A percentile compares a stretch with the other conserved stretches of the same genome.
phyloP scores from a whole-genome alignment of 2,113 vertebrate species.

The Hippopotamus amphibius region DNA sequence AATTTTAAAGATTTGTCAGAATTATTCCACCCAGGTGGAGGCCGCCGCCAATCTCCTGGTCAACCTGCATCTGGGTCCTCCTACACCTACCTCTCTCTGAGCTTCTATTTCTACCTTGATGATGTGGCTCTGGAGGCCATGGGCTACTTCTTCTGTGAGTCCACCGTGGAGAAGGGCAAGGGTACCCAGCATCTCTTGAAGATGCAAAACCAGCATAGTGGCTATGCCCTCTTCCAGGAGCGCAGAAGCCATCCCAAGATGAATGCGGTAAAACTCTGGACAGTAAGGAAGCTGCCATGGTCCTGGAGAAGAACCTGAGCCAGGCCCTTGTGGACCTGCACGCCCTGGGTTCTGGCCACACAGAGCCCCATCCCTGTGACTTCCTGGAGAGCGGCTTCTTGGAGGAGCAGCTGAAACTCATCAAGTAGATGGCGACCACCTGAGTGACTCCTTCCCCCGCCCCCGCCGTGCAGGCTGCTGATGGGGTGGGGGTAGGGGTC shows the following conservation, averaged over 20 bases:
- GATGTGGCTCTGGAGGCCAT: neutral
- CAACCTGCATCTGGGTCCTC: neutral
- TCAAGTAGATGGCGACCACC: neutral
- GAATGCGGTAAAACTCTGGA: neutral
- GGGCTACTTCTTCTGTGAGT: neutral
- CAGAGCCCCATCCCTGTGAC: neutral
- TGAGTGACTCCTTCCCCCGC: neutral
- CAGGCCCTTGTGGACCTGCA: neutral
- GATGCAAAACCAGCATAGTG: neutral
- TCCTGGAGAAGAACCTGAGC: neutral
- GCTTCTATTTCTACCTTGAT: neutral
- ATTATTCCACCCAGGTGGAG: neutral
- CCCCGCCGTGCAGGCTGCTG: too few relatives aligned
- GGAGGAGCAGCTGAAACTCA: neutral
- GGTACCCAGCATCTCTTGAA: neutral
- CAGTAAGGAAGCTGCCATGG: neutral
- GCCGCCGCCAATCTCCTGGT: neutral
- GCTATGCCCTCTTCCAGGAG: neutral
- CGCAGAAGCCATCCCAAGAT: neutral
- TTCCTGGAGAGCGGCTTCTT: neutral
- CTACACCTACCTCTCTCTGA: neutral
- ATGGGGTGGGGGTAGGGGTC: neutral
- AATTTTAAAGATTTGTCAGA: neutral
- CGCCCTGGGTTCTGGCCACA: neutral
- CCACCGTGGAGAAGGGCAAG: neutral